Evolutionary conservation across 2,113 vertebrate genomes (phyloP).

Genomic region (Agapornis roseicollis): DNA sequence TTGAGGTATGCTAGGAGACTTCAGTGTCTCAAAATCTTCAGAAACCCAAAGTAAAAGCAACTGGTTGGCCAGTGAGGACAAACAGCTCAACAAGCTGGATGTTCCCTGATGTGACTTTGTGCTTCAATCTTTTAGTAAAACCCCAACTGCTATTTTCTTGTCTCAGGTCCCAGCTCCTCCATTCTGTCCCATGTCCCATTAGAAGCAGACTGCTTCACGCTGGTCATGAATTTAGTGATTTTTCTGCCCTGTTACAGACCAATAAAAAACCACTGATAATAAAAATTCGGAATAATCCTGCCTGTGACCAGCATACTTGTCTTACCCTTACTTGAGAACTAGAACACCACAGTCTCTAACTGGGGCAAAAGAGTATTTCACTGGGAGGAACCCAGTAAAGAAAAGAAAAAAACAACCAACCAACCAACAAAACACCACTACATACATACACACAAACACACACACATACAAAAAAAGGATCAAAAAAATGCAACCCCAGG

Average conservation of each 20-base stretch:
- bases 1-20: not conserved
- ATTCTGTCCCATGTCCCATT: rapidly evolving
- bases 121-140: not conserved
- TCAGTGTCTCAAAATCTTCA: not conserved
- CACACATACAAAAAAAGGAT: not conserved
- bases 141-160: not conserved
- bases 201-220: not conserved
- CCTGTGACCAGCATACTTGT: not conserved
- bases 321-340: not conserved
- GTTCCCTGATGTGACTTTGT: not conserved
- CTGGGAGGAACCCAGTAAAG: not conserved
- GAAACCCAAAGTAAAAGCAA: not conserved
- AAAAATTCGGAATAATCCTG: not conserved
- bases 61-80: not conserved
- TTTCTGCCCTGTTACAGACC: not conserved
- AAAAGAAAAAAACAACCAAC: not conserved
- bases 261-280: not conserved
- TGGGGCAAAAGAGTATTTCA: not conserved
- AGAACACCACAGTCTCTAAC: not conserved
- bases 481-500: too few species aligned
- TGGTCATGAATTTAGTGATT: not conserved
- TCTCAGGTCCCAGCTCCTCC: not conserved
- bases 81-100: not conserved
- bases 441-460: not conserved
- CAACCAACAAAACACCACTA: too few species aligned